Evolutionary conservation across 2,113 vertebrate species (phyloP).

Genomic region (Scomber colias): DNA sequence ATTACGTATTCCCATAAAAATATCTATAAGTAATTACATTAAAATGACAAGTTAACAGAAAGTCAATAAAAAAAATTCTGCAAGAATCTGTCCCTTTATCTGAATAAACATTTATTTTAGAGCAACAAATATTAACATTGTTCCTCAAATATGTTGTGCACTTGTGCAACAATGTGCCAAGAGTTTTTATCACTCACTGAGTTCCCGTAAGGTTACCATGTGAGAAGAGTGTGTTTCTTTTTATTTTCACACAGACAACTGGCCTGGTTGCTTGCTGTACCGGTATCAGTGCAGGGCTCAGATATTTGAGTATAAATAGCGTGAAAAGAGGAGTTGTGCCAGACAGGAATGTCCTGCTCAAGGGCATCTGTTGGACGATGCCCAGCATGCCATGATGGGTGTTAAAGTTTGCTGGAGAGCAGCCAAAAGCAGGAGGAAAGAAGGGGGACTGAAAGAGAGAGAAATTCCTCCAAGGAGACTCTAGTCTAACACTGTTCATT

Average conservation of each 20-base stretch:
- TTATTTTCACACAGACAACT: conserved; percentile 38
- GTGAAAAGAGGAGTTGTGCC: conserved; percentile 72
- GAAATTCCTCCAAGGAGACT: conserved; percentile 68
- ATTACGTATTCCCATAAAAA: neutral
- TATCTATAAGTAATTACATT: conserved; percentile 9
- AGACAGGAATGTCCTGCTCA: conserved; percentile 81
- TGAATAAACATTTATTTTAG: neutral
- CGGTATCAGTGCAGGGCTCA: conserved; percentile 44
- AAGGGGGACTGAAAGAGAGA: conserved; percentile 15
- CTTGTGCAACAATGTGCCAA: neutral
- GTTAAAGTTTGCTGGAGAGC: conserved; percentile 80
- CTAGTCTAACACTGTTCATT: conserved; percentile 57
- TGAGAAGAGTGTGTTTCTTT: conserved; percentile 30
- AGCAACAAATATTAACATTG: conserved; percentile 5
- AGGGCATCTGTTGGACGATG: conserved; percentile 77
- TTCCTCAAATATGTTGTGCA: neutral
- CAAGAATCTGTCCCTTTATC: neutral
- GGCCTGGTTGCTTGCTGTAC: conserved; percentile 37
- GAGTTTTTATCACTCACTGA: neutral
- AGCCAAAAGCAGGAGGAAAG: conserved; percentile 70
- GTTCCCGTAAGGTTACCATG: conserved; percentile 3
- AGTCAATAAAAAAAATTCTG: neutral
- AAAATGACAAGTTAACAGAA: neutral
- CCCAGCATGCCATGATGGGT: conserved; percentile 72
- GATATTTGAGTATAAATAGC: conserved; percentile 77